Conservation (phyloP, 2,113 vertebrate species). For the Etheostoma spectabile region DNA sequence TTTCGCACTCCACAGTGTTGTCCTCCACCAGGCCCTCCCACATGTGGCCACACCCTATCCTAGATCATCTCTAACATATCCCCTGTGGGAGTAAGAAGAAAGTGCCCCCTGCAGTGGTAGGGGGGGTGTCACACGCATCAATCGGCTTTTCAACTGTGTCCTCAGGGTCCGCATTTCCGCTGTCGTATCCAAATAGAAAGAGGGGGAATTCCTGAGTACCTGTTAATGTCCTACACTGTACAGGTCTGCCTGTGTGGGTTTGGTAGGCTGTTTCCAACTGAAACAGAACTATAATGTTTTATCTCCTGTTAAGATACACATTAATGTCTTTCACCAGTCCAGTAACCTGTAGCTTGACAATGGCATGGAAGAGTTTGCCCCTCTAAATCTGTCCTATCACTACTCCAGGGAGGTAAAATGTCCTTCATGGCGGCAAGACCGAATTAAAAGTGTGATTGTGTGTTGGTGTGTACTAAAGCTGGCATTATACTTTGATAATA, state of each 20-base stretch:
- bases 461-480: background rate
- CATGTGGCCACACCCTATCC: slow-evolving; percentile 19
- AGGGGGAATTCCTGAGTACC: background rate
- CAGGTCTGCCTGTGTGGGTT: background rate
- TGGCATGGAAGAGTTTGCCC: background rate
- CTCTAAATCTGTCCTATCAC: no score
- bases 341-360: background rate
- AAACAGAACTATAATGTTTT: background rate
- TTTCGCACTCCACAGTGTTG: background rate
- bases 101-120: slow-evolving; percentile 10
- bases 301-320: background rate
- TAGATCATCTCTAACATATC: slow-evolving; percentile 45
- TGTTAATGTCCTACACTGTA: background rate
- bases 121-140: slow-evolving; percentile 57
- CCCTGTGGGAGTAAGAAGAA: slow-evolving; percentile 20
- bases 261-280: background rate
- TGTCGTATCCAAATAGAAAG: slow-evolving; percentile 6
- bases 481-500: background rate
- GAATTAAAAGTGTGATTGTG: background rate
- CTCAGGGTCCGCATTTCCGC: slow-evolving; percentile 21
- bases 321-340: background rate
- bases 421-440: background rate
- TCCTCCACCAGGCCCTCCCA: slow-evolving; percentile 13
- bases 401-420: background rate
- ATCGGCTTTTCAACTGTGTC: slow-evolving; percentile 47